Evolutionary conservation across 2,888 invertebrate species (phyloP).

Genomic region (Syrista parreyssii): DNA sequence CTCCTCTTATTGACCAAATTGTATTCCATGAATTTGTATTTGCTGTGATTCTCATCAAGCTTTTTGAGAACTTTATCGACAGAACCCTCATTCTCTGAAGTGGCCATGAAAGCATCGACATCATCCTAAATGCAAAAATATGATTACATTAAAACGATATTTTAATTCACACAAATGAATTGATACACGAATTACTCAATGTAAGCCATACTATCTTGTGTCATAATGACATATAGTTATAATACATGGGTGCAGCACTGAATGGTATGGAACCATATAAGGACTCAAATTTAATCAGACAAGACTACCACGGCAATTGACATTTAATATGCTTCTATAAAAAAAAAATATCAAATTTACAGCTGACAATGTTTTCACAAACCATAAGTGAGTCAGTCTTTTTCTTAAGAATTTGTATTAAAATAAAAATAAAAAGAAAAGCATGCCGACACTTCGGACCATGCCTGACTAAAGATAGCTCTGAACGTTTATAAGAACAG

Average conservation of each 20-base stretch:
- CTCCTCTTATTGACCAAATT: constrained; percentile 88
- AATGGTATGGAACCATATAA: neutral
- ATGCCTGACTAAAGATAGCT: neutral
- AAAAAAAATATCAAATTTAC: neutral
- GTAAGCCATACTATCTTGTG: neutral
- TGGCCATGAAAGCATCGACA: constrained; percentile 92
- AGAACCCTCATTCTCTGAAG: constrained; percentile 82
- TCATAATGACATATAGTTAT: neutral
- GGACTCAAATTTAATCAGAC: neutral
- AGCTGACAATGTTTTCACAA: neutral
- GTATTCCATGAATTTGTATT: constrained; percentile 97
- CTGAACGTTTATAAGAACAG: neutral
- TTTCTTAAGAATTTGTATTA: neutral
- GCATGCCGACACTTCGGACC: neutral
- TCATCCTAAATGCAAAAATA: constrained; percentile 76
- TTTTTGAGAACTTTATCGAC: constrained; percentile 87
- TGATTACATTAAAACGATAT: neutral
- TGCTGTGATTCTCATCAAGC: constrained; percentile 93
- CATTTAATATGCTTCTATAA: neutral
- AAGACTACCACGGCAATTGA: neutral
- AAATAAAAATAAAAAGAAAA: neutral
- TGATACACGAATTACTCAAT: neutral
- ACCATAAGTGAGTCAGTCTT: neutral
- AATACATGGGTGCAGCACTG: neutral
- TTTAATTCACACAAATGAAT: neutral